Conservation (phyloP, 35 echinoderm and acorn worm species). For the Eucidaris tribuloides region DNA sequence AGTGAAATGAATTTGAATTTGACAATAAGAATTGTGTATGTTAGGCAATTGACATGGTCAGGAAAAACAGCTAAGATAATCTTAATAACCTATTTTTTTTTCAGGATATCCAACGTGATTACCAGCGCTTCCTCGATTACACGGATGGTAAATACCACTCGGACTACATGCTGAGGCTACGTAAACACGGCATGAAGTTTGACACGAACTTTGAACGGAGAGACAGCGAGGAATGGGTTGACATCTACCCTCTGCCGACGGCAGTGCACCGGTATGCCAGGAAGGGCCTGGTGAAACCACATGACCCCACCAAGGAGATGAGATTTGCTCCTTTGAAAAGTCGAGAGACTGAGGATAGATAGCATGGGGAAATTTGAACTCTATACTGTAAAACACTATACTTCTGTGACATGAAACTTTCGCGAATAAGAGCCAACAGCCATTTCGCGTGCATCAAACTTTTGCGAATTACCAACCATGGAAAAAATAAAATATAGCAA, state of each 20-base stretch:
- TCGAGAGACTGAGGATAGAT: neutral
- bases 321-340: slow-evolving; percentile 59
- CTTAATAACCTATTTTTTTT: no score
- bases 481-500: no score
- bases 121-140: slow-evolving; percentile 90
- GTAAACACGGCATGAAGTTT: slow-evolving; percentile 95
- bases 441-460: no score
- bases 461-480: no score
- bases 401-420: no score
- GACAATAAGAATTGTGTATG: no score
- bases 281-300: slow-evolving; percentile 32
- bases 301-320: slow-evolving; percentile 57
- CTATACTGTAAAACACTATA: neutral
- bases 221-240: slow-evolving; percentile 67
- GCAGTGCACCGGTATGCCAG: slow-evolving; percentile 56
- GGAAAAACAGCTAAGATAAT: no score
- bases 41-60: no score
- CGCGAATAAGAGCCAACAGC: no score
- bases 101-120: slow-evolving; percentile 93
- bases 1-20: no score
- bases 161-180: slow-evolving; percentile 86
- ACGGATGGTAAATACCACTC: slow-evolving; percentile 96
- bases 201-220: slow-evolving; percentile 79
- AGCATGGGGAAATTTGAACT: neutral
- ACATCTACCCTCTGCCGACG: slow-evolving; percentile 80